phyloP scores from a whole-genome alignment of 1,140 invertebrate genomes.

The Euschistus heros region DNA sequence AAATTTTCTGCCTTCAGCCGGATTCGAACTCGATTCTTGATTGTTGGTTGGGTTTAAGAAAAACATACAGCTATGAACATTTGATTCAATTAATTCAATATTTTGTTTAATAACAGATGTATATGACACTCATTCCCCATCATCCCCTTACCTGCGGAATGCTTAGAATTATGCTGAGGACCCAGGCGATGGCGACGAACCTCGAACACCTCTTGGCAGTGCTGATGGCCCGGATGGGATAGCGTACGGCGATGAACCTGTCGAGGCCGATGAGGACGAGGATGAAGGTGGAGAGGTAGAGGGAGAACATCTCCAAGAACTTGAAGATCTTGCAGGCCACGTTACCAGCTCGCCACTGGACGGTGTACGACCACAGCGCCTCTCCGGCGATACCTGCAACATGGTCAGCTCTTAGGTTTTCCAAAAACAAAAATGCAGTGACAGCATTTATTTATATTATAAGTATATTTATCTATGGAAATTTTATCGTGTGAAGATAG shows the following conservation, averaged over 20 bases:
- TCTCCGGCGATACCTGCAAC: conserved; percentile 51
- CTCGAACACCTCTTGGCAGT: conserved; percentile 50
- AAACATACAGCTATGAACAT: too few relatives aligned
- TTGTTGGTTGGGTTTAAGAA: too few relatives aligned
- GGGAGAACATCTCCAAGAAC: conserved; percentile 67
- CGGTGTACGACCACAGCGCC: conserved; percentile 64
- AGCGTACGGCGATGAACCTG: conserved; percentile 65
- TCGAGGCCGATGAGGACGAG: conserved; percentile 67
- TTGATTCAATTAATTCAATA: too few relatives aligned
- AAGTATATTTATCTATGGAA: too few relatives aligned
- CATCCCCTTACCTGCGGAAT: conserved; percentile 60
- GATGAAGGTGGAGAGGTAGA: conserved; percentile 69
- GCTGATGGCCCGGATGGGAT: conserved; percentile 63
- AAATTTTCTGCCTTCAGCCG: too few relatives aligned
- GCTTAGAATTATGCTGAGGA: conserved; percentile 57
- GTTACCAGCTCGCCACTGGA: conserved; percentile 66
- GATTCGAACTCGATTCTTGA: too few relatives aligned
- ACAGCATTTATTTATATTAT: too few relatives aligned
- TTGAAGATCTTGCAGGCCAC: conserved; percentile 69
- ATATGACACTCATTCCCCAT: too few relatives aligned
- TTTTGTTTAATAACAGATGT: too few relatives aligned
- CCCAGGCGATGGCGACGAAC: conserved; percentile 52
- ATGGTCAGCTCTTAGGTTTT: too few relatives aligned
- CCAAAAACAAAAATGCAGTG: too few relatives aligned
- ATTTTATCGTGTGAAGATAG: too few relatives aligned